Percentiles rank a stretch among this genome's conserved stretches.
phyloP scores from a whole-genome alignment of 2,888 invertebrate genomes.

The Agapetus fuscipes region DNA sequence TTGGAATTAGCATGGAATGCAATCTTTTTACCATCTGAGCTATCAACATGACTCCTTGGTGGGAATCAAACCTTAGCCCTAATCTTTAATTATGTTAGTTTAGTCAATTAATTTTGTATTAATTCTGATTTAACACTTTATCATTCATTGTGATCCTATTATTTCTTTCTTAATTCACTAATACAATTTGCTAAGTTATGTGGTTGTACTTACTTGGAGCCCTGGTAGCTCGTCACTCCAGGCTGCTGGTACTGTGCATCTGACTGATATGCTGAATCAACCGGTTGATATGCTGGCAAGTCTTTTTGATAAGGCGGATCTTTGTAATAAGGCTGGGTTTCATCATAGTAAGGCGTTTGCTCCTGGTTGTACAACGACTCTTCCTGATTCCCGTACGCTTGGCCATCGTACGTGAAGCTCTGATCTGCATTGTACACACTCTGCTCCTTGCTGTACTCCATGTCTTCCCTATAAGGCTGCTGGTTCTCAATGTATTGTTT shows the following conservation, averaged over 20 bases:
- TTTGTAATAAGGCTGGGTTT: slow-evolving; percentile 24
- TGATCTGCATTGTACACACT: slow-evolving; percentile 20
- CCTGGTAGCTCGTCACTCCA: slow-evolving; percentile 16
- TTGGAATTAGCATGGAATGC: no score
- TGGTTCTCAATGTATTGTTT: slow-evolving; percentile 33
- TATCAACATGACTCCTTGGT: no score
- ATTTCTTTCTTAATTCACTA: no score
- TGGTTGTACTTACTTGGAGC: slow-evolving; percentile 16
- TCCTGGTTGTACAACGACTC: slow-evolving; percentile 12
- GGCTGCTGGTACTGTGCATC: slow-evolving; percentile 19
- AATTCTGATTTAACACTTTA: no score
- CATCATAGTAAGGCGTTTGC: slow-evolving; percentile 21
- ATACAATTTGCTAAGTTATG: no score
- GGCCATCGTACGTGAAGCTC: slow-evolving; percentile 7
- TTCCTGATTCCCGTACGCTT: slow-evolving; percentile 9
- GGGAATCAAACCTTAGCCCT: no score
- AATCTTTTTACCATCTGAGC: no score
- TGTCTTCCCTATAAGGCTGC: slow-evolving; percentile 24
- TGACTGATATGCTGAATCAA: slow-evolving; percentile 20
- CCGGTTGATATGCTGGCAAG: slow-evolving; percentile 20
- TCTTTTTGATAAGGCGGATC: slow-evolving; percentile 28
- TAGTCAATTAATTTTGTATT: no score
- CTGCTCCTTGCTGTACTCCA: slow-evolving; percentile 3
- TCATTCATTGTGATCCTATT: no score
- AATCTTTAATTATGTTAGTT: no score